These are phyloP conservation scores for Apogon talboti DNA, from an alignment of 2,797 vertebrate species.

Conservation along the genomic window DNA sequence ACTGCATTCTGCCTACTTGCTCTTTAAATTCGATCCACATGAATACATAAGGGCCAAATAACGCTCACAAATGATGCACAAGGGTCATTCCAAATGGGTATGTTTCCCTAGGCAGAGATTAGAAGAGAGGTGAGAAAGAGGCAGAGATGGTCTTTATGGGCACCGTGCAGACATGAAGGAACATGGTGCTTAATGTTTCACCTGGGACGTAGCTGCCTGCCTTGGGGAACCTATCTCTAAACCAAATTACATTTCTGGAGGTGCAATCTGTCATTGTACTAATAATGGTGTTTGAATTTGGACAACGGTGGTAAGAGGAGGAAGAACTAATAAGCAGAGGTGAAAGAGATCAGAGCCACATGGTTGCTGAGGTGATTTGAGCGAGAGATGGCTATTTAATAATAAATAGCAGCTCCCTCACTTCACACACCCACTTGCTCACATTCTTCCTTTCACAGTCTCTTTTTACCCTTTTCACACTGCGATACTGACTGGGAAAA, in stretches of 20 bases:
- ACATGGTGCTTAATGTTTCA: constrained; percentile 43
- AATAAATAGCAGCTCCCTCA: constrained; percentile 38
- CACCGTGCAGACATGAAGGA: constrained; percentile 24
- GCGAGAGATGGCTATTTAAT: constrained; percentile 23
- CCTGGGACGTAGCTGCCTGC: constrained; percentile 27
- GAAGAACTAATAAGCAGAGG: constrained; percentile 16
- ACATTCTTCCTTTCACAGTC: constrained; percentile 15
- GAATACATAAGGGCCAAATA: constrained; percentile 27
- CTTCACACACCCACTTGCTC: constrained; percentile 27
- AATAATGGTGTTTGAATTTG: constrained; percentile 41
- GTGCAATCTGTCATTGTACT: constrained; percentile 19
- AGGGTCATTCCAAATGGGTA: constrained; percentile 44
- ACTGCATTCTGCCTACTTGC: constrained; percentile 13
- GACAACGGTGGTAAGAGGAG: constrained; percentile 21
- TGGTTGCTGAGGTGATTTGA: constrained; percentile 27
- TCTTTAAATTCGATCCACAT: constrained; percentile 25
- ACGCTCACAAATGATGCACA: constrained; percentile 52
- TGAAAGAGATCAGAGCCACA: constrained; percentile 19
- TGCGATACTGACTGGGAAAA: constrained; percentile 16
- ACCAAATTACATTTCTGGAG: constrained; percentile 55
- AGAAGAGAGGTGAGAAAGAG: constrained; percentile 6
- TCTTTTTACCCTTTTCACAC: constrained; percentile 26
- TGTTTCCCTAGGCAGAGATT: constrained; percentile 38
- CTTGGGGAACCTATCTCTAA: constrained; percentile 17
- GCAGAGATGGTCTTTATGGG: constrained; percentile 30